Evolutionary conservation across 2,888 invertebrate species (phyloP), one percentile per base, ranked within the genome.

Genomic region (Amiota communis): DNA sequence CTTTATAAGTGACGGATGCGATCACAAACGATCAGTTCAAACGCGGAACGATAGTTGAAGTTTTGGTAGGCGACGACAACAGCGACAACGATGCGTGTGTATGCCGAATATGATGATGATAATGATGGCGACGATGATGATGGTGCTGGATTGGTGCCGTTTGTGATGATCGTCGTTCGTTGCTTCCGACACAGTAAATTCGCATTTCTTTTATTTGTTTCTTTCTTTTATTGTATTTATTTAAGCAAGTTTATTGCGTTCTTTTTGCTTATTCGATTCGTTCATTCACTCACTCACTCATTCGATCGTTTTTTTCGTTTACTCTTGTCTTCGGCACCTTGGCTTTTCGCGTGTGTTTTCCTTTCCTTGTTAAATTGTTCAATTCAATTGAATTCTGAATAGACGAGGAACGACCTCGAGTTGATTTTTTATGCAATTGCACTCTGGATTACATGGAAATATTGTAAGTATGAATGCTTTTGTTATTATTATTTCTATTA

Each of bases 391-490:
- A 63, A 36, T 63, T 59, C 59, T 11, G 20, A 59, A 17, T 59
- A 77, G 72, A 70, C 67, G 70, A 77, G 83, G 78, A 73, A 70
- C 67, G 70, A 77, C 84, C 81, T 86, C 85, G 84, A 83, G 86
- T 79, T 11, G 4, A 59, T 59, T 17, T 59, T 15, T 36, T 36
- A 36, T 6, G 36, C 36, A 36, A 36, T 6, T 36, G 36, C 36
- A 36, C 36, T 36, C 36, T 36, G 36, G 36, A 36, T 36, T 36
- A 36, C 36, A 36, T 53, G 53, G 12, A 53, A 53, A 53, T 53
- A n/a, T 63, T 53, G 53, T 1, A 53, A 53, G 10, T 53, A n/a
- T 63, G 46, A 23, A 12, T 46, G 23, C 4, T 63, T 36, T 63
- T 36, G 36, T 36, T 36, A 6, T 23, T 63, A 20, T 59, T 59